Conservation (phyloP, 2,797 vertebrate genomes). For the Hapalemur alaotrensis region DNA sequence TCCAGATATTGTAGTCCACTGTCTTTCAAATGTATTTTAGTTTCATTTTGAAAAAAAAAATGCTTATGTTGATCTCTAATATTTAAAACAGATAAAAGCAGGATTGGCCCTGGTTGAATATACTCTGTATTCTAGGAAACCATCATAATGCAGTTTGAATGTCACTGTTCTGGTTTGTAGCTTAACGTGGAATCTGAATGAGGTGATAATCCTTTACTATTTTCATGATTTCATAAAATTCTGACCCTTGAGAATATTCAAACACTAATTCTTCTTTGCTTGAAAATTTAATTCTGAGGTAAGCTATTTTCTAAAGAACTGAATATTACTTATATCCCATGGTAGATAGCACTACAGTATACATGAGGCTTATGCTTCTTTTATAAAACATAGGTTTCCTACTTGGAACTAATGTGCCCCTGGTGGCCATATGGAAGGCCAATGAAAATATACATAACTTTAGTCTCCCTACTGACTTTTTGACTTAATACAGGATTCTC, state of each 20-base stretch:
- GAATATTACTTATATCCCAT: neutral
- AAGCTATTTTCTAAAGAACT: constrained; percentile 31
- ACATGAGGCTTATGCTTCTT: neutral
- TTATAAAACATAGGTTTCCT: constrained; percentile 19
- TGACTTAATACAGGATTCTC: neutral
- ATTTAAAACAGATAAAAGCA: constrained; percentile 44
- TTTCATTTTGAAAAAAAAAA: constrained; percentile 41
- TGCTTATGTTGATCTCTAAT: neutral
- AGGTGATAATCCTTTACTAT: constrained; percentile 40
- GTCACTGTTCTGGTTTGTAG: constrained; percentile 20
- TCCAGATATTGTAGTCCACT: neutral
- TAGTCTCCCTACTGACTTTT: neutral
- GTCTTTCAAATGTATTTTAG: constrained; percentile 30
- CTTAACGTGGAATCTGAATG: constrained; percentile 3
- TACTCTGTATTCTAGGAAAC: constrained; percentile 2
- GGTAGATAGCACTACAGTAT: neutral
- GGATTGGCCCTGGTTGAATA: neutral
- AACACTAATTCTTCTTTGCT: constrained; percentile 33
- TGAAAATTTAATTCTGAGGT: constrained; percentile 44
- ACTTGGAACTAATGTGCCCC: neutral
- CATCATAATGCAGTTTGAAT: constrained; percentile 9
- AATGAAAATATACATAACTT: neutral
- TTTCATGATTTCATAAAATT: constrained; percentile 56
- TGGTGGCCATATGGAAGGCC: neutral
- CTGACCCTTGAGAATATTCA: constrained; percentile 4